Conservation (phyloP, 2,888 invertebrate genomes). For the Tolmerus cingulatus region DNA sequence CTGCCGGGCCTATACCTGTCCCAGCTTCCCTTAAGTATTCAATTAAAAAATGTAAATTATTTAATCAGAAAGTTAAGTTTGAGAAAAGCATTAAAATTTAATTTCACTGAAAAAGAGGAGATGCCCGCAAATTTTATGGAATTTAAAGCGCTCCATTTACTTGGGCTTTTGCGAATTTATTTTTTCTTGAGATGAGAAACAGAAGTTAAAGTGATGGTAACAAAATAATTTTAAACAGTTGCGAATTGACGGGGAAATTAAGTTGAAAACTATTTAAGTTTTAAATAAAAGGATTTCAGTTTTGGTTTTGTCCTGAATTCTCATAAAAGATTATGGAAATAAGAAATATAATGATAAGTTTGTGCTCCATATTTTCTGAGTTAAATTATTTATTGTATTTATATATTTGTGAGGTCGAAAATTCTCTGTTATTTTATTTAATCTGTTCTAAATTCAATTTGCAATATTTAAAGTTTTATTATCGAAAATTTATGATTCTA, state of each 20-base stretch:
- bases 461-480: no score
- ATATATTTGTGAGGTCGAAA: no score
- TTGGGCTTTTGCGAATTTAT: background rate
- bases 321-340: no score
- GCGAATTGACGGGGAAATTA: background rate
- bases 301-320: no score
- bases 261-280: no score
- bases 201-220: background rate
- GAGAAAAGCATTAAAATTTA: conserved; percentile 21
- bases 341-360: no score
- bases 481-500: no score
- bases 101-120: background rate
- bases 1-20: background rate
- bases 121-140: background rate
- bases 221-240: background rate
- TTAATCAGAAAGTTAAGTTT: conserved; percentile 22
- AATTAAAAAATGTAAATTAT: conserved; percentile 33
- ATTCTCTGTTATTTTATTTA: no score
- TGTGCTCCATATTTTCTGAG: no score
- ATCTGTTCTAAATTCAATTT: no score
- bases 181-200: background rate
- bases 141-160: background rate
- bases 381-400: no score
- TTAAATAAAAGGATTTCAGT: no score
- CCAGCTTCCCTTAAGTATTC: conserved; percentile 3